A percentile compares a stretch with the other conserved stretches of the same genome.
Evolutionary conservation across 2,888 invertebrate genomes (phyloP).

Genomic region (Harpalus rufipes): DNA sequence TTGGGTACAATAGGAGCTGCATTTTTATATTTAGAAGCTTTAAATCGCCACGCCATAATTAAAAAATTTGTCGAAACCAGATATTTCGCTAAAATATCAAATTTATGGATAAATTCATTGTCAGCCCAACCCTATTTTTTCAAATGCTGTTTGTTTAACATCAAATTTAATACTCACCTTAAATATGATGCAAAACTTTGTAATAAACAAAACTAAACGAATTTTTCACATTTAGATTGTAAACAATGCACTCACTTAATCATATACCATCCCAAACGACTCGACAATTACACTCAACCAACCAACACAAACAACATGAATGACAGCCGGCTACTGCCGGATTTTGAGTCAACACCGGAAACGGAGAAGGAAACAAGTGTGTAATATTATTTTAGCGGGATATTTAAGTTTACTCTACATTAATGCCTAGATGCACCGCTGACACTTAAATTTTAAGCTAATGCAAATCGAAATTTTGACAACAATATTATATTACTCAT

Average conservation of each 20-base stretch:
- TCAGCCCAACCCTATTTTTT: constrained; percentile 58
- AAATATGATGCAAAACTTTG: constrained; percentile 11
- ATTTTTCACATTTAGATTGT: constrained; percentile 62
- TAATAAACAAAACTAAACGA: background rate
- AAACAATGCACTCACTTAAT: constrained; percentile 63
- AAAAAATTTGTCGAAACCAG: constrained; percentile 2
- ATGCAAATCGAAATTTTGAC: too few species aligned
- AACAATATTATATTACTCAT: too few species aligned
- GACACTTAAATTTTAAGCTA: too few species aligned
- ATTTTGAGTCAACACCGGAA: constrained; percentile 61
- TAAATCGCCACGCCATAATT: constrained; percentile 95
- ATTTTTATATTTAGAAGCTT: constrained; percentile 99
- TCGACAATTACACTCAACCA: constrained; percentile 55
- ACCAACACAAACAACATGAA: constrained; percentile 66
- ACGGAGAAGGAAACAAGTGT: constrained; percentile 47
- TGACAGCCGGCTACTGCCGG: constrained; percentile 66
- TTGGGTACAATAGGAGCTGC: constrained; percentile 97
- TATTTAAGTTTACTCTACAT: constrained; percentile 8
- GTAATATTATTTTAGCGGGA: background rate
- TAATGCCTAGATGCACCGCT: too few species aligned
- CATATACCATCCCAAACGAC: constrained; percentile 54
- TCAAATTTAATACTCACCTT: constrained; percentile 50
- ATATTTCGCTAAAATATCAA: constrained; percentile 33
- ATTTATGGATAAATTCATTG: constrained; percentile 13
- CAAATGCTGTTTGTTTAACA: background rate